Percentiles rank a stretch among this genome's conserved stretches.
Evolutionary conservation across 2,113 vertebrate species (phyloP).

Genomic region (Halichoerus grypus): DNA sequence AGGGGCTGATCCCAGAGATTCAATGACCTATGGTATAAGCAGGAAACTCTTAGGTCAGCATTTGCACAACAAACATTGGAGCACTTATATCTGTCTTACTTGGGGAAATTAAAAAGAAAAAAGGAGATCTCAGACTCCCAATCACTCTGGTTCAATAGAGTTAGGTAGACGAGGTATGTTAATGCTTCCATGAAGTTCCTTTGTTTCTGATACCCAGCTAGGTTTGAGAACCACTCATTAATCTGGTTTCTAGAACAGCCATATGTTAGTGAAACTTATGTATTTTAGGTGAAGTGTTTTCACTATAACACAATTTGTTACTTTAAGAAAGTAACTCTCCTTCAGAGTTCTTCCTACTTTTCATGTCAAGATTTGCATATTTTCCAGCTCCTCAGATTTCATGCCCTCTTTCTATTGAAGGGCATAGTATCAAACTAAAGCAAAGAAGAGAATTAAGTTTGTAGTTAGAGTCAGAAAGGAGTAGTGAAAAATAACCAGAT

Average conservation of each 20-base stretch:
- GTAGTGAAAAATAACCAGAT: background rate
- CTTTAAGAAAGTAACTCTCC: background rate
- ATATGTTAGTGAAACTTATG: background rate
- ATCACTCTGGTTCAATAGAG: background rate
- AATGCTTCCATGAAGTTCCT: background rate
- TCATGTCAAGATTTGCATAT: background rate
- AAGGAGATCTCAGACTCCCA: background rate
- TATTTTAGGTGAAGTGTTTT: background rate
- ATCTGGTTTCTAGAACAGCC: background rate
- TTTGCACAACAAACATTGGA: background rate
- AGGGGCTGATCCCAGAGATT: background rate
- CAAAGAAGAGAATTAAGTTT: background rate
- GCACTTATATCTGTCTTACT: background rate
- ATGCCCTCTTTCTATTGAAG: background rate
- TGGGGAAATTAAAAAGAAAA: background rate
- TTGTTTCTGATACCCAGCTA: background rate
- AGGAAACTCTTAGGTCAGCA: background rate
- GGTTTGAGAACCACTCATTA: background rate
- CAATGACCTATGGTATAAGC: too few species aligned
- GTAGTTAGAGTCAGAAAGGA: background rate
- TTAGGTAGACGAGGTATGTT: background rate
- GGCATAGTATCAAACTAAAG: background rate
- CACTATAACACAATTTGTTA: background rate
- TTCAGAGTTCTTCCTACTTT: background rate
- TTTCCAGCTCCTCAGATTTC: background rate